Percentiles rank a stretch among this genome's conserved stretches.
These are phyloP conservation scores for Anthoptus insignis DNA, from an alignment of 2,888 invertebrate genomes.

Conservation along the genomic window DNA sequence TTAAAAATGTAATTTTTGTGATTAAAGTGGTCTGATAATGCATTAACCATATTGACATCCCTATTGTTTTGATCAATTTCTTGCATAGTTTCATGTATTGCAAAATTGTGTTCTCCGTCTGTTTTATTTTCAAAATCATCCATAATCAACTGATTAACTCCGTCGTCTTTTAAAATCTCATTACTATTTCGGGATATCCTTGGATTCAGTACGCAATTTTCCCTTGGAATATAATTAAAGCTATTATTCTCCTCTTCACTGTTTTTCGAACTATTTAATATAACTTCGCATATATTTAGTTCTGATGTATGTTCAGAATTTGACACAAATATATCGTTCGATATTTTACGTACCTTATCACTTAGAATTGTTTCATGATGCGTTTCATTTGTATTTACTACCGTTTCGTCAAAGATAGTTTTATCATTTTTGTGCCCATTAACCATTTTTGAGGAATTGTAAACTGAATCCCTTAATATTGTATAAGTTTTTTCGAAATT, in stretches of 20 bases:
- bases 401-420: neutral
- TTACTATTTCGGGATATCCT: neutral
- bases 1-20: too few relatives aligned
- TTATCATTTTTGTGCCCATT: neutral
- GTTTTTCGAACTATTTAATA: constrained; percentile 46
- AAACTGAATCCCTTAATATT: constrained; percentile 10
- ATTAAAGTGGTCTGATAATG: neutral
- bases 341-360: neutral
- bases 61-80: neutral
- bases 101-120: constrained; percentile 48
- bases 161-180: neutral
- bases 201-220: neutral
- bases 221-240: constrained; percentile 4
- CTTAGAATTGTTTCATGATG: neutral
- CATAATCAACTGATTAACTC: neutral
- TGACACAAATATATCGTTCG: constrained; percentile 10
- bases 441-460: neutral
- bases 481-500: constrained; percentile 26
- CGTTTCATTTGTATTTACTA: neutral
- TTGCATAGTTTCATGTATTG: constrained; percentile 3
- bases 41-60: too few relatives aligned
- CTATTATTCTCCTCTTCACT: constrained; percentile 33
- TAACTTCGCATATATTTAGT: constrained; percentile 58
- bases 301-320: constrained; percentile 6
- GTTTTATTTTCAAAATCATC: constrained; percentile 32